Conservation (phyloP, 92 coral and sea anemone species). For the Parazoanthus darwini region DNA sequence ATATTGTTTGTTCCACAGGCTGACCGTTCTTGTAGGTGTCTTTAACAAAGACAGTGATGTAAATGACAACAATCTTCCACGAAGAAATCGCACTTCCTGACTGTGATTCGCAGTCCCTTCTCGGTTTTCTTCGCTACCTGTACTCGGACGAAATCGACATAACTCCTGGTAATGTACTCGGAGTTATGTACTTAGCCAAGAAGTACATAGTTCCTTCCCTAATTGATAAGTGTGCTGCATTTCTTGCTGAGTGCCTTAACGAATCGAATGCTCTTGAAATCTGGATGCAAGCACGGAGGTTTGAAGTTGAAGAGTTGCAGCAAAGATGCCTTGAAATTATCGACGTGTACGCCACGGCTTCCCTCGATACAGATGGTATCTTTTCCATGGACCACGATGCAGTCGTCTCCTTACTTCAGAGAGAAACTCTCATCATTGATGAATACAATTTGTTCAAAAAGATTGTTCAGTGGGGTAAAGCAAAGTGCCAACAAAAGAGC, state of each 20-base stretch:
- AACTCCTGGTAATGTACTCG: constrained; percentile 50
- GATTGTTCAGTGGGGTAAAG: constrained; percentile 51
- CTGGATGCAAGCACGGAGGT: constrained; percentile 53
- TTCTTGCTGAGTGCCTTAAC: constrained; percentile 39
- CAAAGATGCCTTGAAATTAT: constrained; percentile 51
- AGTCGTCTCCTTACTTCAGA: constrained; percentile 40
- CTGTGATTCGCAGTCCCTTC: constrained; percentile 46
- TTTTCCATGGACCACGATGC: constrained; percentile 42
- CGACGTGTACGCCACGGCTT: constrained; percentile 43
- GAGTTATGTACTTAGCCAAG: constrained; percentile 58
- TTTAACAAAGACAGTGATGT: no score
- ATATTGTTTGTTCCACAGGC: no score
- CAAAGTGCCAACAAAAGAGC: constrained; percentile 49
- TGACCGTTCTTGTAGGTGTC: no score
- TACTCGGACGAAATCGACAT: constrained; percentile 55
- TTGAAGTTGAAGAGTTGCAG: constrained; percentile 46
- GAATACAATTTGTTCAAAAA: constrained; percentile 53
- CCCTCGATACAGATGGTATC: constrained; percentile 49
- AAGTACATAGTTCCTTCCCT: constrained; percentile 63
- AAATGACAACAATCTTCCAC: no score
- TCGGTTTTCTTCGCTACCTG: constrained; percentile 56
- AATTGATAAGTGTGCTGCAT: constrained; percentile 42
- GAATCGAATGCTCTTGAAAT: constrained; percentile 49
- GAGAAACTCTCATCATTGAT: constrained; percentile 54
- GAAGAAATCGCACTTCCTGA: constrained; percentile 55